Evolutionary conservation across 2,797 vertebrate genomes (phyloP), one percentile per base, ranked within the genome.

Genomic region (Tangara arthus): DNA sequence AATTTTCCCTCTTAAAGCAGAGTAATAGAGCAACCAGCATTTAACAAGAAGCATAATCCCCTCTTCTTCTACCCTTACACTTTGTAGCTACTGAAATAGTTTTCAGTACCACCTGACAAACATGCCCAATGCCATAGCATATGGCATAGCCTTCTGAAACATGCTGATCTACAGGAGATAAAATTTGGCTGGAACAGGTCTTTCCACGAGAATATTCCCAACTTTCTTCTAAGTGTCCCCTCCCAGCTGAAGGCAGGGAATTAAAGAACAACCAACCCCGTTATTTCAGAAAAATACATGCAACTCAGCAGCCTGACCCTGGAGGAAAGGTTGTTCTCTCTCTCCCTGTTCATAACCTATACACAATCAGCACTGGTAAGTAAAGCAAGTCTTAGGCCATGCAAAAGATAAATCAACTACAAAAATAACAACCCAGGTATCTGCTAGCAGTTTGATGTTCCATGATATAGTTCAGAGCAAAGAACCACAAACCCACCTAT

Each of bases 41-140:
- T 27, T 66, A 13, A 63, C 7, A 89, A 52, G 55, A 66, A 34
- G 22, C 17, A 13, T 8, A 71, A 37, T 19, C 4, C 8, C 30
- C 47, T 75, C 24, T 39, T 69, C 14, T 34, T 53, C 30, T 32
- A 69, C 7, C 17, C 14, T 4, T 27, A 10, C 11, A 3, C 19
- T 76, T 65, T 56, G 39, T 8, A 11, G 28, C 23, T 84, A 42
- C 2, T 52, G n/a, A 82, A 90, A 69, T 23, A 1, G 82, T 82
- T 37, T 52, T 7, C 44, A 2, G 4, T 19, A 73, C 2, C 56
- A 53, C 28, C 11, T 59, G 32, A 82, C 59, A 78, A 84, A 50
- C 30, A 42, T 2, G 9, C 3, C 15, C 9, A 30, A 13, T 3
- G 8, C 6, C 28, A 15, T 1, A 60, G 47, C 32, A 44, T 5